Evolutionary conservation across 2,888 invertebrate genomes (phyloP).

Genomic region (Pollenia griseotomentosa): DNA sequence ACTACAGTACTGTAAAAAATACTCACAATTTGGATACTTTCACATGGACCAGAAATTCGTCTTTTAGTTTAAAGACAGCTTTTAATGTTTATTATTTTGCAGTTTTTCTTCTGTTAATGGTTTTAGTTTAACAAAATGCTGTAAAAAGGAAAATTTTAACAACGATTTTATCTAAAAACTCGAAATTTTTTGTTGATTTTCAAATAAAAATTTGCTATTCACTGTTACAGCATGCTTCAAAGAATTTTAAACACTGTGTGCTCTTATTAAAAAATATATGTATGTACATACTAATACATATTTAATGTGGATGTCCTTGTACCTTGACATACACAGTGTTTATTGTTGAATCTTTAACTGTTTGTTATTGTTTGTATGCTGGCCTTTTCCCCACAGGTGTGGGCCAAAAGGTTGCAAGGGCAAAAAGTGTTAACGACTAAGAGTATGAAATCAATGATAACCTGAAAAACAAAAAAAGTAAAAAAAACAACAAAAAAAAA

Average conservation of each 20-base stretch:
- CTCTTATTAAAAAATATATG: constrained; percentile 12
- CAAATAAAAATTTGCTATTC: background rate
- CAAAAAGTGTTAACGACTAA: background rate
- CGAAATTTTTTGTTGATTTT: background rate
- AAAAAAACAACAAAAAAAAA: constrained; percentile 3
- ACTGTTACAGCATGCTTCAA: constrained; percentile 1
- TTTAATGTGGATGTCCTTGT: constrained; percentile 70
- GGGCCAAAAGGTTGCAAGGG: background rate
- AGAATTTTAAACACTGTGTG: background rate
- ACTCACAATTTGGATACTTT: constrained; percentile 77
- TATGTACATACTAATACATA: constrained; percentile 57
- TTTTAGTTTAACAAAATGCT: background rate
- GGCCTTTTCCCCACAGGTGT: constrained; percentile 4
- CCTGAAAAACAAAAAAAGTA: constrained; percentile 14
- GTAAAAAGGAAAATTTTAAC: no score
- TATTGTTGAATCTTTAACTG: constrained; percentile 52
- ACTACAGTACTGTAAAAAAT: constrained; percentile 75
- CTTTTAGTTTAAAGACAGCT: background rate
- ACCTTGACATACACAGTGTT: constrained; percentile 68
- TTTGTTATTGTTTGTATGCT: constrained; percentile 39
- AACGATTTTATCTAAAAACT: no score
- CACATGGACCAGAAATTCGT: background rate
- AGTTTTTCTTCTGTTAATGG: no score
- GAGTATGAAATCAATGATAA: constrained; percentile 59
- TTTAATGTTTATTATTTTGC: background rate